Percentiles rank a stretch among this genome's conserved stretches.
Conservation (phyloP, 2,797 vertebrate species). For the Kryptolebias ocellatus region DNA sequence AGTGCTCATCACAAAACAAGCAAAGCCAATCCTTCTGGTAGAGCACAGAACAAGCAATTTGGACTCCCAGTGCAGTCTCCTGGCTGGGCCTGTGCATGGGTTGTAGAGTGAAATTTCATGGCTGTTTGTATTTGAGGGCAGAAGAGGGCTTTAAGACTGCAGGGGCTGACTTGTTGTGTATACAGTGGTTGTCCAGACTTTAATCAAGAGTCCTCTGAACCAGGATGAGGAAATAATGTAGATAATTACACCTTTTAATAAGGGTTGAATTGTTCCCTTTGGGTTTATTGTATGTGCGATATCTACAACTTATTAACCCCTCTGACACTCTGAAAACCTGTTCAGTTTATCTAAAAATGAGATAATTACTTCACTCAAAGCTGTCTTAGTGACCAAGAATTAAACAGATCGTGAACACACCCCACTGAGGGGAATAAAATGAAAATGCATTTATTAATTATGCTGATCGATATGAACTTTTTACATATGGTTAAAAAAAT, state of each 20-base stretch:
- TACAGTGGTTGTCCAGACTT: conserved; percentile 34
- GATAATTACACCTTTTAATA: conserved; percentile 67
- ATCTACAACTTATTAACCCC: conserved; percentile 64
- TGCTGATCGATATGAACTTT: too few relatives aligned
- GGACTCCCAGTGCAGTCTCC: conserved; percentile 24
- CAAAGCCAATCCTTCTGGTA: conserved; percentile 24
- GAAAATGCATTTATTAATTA: background rate
- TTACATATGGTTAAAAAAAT: background rate
- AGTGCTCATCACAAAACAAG: conserved; percentile 35
- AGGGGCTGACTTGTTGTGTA: conserved; percentile 34
- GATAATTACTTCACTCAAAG: conserved; percentile 38
- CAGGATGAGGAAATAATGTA: conserved; percentile 50
- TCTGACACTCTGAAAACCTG: conserved; percentile 35
- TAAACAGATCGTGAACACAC: conserved; percentile 10
- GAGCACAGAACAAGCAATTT: conserved; percentile 25
- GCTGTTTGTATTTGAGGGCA: conserved; percentile 24
- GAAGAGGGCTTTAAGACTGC: conserved; percentile 18
- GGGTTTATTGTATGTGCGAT: conserved; percentile 49
- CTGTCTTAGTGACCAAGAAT: conserved; percentile 3
- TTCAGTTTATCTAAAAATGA: conserved; percentile 35
- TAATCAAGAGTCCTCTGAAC: conserved; percentile 64
- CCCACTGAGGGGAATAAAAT: background rate
- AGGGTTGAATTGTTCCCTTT: conserved; percentile 40
- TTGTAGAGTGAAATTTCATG: conserved; percentile 38
- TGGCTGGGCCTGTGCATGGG: conserved; percentile 39